Conservation (phyloP, 2,888 invertebrate species). For the Chydorus sphaericus region DNA sequence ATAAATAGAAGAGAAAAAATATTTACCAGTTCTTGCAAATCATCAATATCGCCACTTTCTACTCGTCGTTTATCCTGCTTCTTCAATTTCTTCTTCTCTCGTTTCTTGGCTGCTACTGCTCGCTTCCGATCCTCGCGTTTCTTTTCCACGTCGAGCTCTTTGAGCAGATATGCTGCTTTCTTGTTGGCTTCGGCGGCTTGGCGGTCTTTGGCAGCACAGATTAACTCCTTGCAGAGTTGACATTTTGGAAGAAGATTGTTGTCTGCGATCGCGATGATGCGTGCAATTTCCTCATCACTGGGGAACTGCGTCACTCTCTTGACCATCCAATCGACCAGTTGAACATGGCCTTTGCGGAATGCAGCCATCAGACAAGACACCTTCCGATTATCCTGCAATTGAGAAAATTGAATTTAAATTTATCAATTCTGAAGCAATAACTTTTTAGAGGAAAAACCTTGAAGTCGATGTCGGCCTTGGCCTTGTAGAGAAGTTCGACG, state of each 20-base stretch:
- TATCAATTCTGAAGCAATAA: background rate
- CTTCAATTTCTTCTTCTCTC: slow-evolving; percentile 91
- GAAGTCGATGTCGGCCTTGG: slow-evolving; percentile 89
- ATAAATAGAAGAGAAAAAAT: no score
- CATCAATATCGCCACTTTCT: slow-evolving; percentile 23
- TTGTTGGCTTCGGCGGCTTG: slow-evolving; percentile 97
- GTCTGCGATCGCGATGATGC: slow-evolving; percentile 81
- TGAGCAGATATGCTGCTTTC: slow-evolving; percentile 83
- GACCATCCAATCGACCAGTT: slow-evolving; percentile 98
- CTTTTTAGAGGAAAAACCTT: slow-evolving; percentile 62
- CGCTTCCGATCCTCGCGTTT: slow-evolving; percentile 79
- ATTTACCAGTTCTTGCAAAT: no score
- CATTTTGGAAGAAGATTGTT: slow-evolving; percentile 87
- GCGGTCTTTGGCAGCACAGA: slow-evolving; percentile 90
- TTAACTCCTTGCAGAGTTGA: slow-evolving; percentile 86
- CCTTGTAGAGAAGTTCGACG: slow-evolving; percentile 80
- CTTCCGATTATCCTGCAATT: slow-evolving; percentile 39
- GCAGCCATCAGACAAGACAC: slow-evolving; percentile 98
- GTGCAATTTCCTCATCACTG: slow-evolving; percentile 87
- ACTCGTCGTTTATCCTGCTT: slow-evolving; percentile 68
- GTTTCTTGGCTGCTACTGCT: slow-evolving; percentile 74
- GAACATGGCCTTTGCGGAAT: slow-evolving; percentile 90
- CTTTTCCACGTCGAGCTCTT: slow-evolving; percentile 87
- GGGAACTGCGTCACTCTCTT: slow-evolving; percentile 96
- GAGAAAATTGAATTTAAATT: no score